Base-by-base conservation (phyloP, 2,113 vertebrate species). In the Scopus umbretta region DNA sequence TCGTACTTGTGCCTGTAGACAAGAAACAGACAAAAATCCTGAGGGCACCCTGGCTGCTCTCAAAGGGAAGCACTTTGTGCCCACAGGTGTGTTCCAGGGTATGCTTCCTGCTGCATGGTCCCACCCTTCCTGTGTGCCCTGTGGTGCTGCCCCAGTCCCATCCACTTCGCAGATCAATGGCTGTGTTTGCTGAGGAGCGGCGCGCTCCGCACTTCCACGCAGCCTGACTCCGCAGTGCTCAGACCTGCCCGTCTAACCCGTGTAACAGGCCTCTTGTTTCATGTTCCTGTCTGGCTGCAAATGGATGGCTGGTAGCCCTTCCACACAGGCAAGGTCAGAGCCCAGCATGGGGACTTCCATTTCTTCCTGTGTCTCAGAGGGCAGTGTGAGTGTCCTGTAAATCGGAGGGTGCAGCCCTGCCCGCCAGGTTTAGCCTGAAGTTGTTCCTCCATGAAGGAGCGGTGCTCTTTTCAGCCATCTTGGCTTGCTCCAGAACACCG, bases 1-100 rank as follows among this genome's bases (percentile, higher is more conserved):
- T 99, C 99, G 0, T 99, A 99, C 90, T 98, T 99, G 80, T 99
- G 99, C 94, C 99, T 99, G 76, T 56, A 95, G 65, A 67, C 32
- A 19, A 85, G 92, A 96, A 89, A 86, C 53, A 47, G 43, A 27
- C 14, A 73, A 10, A 83, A 65, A 49, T 30, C 30, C 27, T 13
- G 49, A 80, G 43, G 50, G 42, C 14, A 61, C 7, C 7, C 50
- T 73, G 82, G 50, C 72, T 34, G 58, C 36, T 91, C 36, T 67
- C 36, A 17, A 17, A 50, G 22, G n/a, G 38, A 74, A 52, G 34
- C 1, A 13, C 47, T 62, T 26, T 13, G 56, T 73, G 61, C 40
- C 14, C 7, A 2, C 1, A 8, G 42, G 11, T 30, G 22, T 32
- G 29, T 50, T 82, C 34, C 47, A 61, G 30, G 16, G 34, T 25